Base-by-base conservation (phyloP, 2,797 vertebrate genomes). In the Sebastes oblongus region DNA sequence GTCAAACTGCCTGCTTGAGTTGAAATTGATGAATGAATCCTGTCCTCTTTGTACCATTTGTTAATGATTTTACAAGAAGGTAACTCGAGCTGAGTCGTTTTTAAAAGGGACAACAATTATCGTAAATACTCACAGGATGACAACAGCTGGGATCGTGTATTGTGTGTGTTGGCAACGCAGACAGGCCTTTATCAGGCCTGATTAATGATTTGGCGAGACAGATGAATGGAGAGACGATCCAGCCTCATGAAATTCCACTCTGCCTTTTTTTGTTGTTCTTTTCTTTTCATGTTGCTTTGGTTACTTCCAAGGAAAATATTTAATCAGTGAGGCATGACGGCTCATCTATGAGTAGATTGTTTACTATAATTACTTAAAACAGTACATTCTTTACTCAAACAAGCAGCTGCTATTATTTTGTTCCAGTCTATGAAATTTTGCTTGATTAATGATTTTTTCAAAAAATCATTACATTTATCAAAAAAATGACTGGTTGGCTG, bases 151-250 rank as follows among this genome's bases (percentile, higher is more conserved):
- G 54, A 75, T 75, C 16, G 42, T 72, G 50, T 73, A 12, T 54
- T 77, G 80, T 84, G 77, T 83, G 52, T 82, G 66, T 77, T 89
- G 82, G 84, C 89, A 72, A 6, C 4, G 16, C 68, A 50, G 84
- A 83, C 78, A 64, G 76, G 27, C 20, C 64, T 84, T 88, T 84
- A 92, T 86, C 91, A 85, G 88, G 73, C 77, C 88, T 87, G 89
- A 92, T 89, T 87, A 83, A 92, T 88, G 83, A 67, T 75, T 42
- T 85, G 73, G 84, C 73, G 36, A 70, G 73, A 81, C 81, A 60
- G 61, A 81, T 59, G 27, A 80, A 72, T 64, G 55, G 60, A 80
- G 75, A 85, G 66, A 81, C 72, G 75, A 88, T 88, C 72, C 86
- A 86, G 80, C 32, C 68, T 67, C 78, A 46, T 83, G 75, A 80